These are phyloP conservation scores for Drosophila novamexicana DNA, from an alignment of 1,140 invertebrate genomes.

Conservation along the genomic window DNA sequence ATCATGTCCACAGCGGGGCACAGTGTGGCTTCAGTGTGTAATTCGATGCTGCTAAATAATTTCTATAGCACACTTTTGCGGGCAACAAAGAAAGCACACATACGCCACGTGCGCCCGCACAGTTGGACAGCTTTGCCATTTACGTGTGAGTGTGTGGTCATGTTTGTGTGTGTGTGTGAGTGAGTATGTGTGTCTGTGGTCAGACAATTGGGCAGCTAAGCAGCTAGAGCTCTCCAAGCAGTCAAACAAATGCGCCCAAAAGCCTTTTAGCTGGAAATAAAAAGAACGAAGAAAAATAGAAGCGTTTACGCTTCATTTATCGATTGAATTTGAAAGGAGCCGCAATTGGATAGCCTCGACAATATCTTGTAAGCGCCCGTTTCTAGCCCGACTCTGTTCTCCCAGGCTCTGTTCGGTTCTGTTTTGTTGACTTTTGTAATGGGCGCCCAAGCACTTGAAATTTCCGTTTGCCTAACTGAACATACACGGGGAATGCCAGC, in stretches of 20 bases:
- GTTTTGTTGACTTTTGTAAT: constrained; percentile 67
- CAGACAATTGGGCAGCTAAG: constrained; percentile 29
- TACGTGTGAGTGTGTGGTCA: not conserved
- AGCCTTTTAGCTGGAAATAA: constrained; percentile 32
- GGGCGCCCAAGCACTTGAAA: constrained; percentile 58
- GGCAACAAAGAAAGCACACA: constrained; percentile 19
- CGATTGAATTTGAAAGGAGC: constrained; percentile 78
- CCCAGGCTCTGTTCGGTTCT: constrained; percentile 25
- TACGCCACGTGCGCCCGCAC: constrained; percentile 2
- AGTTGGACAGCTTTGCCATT: not conserved
- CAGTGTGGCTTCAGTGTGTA: constrained; percentile 18
- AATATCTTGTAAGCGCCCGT: constrained; percentile 7
- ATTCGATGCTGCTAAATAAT: constrained; percentile 53
- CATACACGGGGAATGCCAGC: constrained; percentile 43
- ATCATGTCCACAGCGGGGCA: constrained; percentile 41
- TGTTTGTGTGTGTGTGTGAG: not conserved
- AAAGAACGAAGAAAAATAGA: not conserved
- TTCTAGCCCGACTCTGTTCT: not conserved
- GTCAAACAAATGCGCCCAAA: constrained; percentile 42
- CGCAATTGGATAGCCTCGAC: constrained; percentile 24
- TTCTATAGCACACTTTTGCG: constrained; percentile 55
- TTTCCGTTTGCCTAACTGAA: constrained; percentile 54
- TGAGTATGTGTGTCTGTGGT: constrained; percentile 18
- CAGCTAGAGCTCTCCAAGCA: constrained; percentile 28
- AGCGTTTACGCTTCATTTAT: constrained; percentile 72